Evolutionary conservation across 2,888 invertebrate genomes (phyloP).

Genomic region (Trichopoda pennipes): DNA sequence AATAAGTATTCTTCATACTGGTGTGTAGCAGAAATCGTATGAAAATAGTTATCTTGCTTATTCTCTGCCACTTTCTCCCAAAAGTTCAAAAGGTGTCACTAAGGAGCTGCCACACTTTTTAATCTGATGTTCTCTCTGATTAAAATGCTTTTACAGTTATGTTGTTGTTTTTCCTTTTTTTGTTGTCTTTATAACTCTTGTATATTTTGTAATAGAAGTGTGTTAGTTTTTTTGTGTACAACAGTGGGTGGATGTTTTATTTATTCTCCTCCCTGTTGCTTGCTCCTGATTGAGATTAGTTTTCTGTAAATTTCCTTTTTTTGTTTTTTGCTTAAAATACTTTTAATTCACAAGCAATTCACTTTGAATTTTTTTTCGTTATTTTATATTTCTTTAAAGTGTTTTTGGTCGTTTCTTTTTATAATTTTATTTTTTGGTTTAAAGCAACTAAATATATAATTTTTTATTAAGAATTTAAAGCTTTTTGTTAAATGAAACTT

Average conservation of each 20-base stretch:
- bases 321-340: slow-evolving; percentile 56
- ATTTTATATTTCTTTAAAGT: slow-evolving; percentile 28
- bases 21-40: neutral
- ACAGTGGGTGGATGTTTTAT: slow-evolving; percentile 11
- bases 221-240: neutral
- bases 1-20: neutral
- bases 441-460: neutral
- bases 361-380: slow-evolving; percentile 64
- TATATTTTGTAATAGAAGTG: neutral
- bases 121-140: slow-evolving; percentile 50
- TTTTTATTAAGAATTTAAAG: slow-evolving; percentile 40
- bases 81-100: slow-evolving; percentile 58
- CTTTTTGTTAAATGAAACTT: slow-evolving; percentile 16
- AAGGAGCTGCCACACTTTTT: slow-evolving; percentile 65
- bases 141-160: slow-evolving; percentile 53
- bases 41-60: neutral
- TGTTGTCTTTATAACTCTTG: neutral
- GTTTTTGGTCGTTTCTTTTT: slow-evolving; percentile 35
- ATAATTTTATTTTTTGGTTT: neutral
- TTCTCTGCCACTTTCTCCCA: slow-evolving; percentile 24
- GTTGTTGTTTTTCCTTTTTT: slow-evolving; percentile 7
- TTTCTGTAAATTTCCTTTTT: slow-evolving; percentile 45
- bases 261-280: slow-evolving; percentile 17
- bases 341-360: slow-evolving; percentile 69
- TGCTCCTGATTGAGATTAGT: slow-evolving; percentile 23